Evolutionary conservation across 1,140 invertebrate species (phyloP), one percentile per base, ranked within the genome.

Genomic region (Oryctes rhinoceros): DNA sequence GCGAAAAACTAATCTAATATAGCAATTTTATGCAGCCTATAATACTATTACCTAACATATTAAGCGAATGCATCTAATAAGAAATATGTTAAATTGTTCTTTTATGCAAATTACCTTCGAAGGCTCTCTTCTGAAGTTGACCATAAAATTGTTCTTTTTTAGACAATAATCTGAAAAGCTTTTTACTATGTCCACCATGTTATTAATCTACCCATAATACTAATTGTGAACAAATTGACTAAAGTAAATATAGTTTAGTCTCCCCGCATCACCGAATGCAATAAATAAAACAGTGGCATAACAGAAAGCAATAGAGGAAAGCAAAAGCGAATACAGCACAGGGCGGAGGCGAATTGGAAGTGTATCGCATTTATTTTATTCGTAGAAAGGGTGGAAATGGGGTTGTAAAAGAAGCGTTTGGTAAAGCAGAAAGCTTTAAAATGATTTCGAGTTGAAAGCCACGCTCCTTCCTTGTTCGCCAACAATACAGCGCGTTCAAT

Each of bases 391-490:
- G 82, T 81, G 81, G 82, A 48, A 78, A 49, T 49, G 65, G 65
- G 65, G 65, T 37, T 81, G 76, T 83, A 82, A 82, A 80, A 81
- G 82, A 83, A 83, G 81, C 81, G 83, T 84, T 84, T 84, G 80
- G 79, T 81, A 80, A 81, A 82, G 81, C 80, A 81, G 81, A 82
- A 78, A 79, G 83, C 82, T 84, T 82, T 84, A 84, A 83, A 83
- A 82, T 80, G 82, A 83, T 83, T 83, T 79, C 79, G 67, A 79
- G 62, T 75, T 84, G 81, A 84, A 84, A 84, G 83, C 83, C 83
- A 84, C 83, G 83, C 83, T 83, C 81, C 83, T 84, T 83, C 82
- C 82, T 83, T 84, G 83, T 84, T 81, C 80, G 79, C 71, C 77
- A 78, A 80, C 82, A 83, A 84, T 82, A 82, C 80, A 71, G 76